These are phyloP conservation scores for Varanus komodoensis DNA, from an alignment of 2,113 vertebrate species.

Conservation along the genomic window DNA sequence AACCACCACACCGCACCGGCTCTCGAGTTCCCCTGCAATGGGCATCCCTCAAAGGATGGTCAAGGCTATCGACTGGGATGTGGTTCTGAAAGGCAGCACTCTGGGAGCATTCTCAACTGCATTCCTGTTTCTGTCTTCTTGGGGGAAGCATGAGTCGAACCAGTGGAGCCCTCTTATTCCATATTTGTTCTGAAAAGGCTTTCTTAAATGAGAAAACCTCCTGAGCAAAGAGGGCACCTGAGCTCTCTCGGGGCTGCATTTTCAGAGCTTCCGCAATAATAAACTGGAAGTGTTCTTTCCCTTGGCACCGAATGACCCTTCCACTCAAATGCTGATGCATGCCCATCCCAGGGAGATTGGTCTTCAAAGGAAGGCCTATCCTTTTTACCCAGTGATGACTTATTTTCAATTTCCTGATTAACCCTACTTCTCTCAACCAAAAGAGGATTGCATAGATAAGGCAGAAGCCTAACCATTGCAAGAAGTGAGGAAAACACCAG, in stretches of 20 bases:
- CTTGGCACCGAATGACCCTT: background rate
- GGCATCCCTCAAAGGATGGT: background rate
- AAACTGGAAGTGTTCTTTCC: background rate
- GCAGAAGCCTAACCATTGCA: conserved; percentile 31
- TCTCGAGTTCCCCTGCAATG: background rate
- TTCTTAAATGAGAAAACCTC: background rate
- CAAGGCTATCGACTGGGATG: background rate
- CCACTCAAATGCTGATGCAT: background rate
- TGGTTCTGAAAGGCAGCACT: background rate
- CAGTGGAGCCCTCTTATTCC: background rate
- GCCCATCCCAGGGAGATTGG: background rate
- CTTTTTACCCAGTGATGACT: background rate
- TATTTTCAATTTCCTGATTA: background rate
- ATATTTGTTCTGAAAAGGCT: conserved; percentile 9
- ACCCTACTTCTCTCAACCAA: conserved; percentile 16
- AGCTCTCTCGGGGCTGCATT: conserved; percentile 32
- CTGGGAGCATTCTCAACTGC: background rate
- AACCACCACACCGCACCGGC: too few relatives aligned
- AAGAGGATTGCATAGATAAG: background rate
- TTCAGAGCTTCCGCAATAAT: conserved; percentile 4
- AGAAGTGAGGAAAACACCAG: background rate
- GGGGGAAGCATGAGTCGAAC: background rate
- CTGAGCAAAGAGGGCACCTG: background rate
- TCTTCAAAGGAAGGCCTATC: background rate
- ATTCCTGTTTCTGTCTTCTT: background rate